Conservation (phyloP, 2,797 vertebrate genomes). For the Potorous gilbertii region DNA sequence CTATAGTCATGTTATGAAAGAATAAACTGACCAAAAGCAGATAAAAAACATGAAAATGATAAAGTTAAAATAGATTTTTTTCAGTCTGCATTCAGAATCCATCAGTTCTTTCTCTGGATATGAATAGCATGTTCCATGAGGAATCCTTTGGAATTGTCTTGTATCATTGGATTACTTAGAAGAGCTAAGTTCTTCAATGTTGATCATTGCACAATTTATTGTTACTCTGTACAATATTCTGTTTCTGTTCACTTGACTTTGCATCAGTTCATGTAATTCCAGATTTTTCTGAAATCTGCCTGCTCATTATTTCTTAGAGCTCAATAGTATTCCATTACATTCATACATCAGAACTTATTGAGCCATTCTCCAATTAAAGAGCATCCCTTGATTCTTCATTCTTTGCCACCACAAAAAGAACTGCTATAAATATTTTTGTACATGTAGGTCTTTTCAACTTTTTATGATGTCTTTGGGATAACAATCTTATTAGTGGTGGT, state of each 20-base stretch:
- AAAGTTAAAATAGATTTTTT: neutral
- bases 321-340: neutral
- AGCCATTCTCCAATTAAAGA: neutral
- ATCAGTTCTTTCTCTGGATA: neutral
- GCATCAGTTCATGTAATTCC: neutral
- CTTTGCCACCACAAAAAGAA: neutral
- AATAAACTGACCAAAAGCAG: neutral
- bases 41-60: neutral
- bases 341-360: neutral
- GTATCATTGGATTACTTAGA: neutral
- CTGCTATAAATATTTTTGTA: neutral
- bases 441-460: neutral
- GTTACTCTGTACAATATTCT: neutral
- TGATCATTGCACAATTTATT: neutral
- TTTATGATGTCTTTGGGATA: neutral
- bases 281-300: too few species aligned
- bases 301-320: too few species aligned
- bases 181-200: neutral
- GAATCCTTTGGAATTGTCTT: neutral
- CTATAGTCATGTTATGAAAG: neutral
- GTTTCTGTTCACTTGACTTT: neutral
- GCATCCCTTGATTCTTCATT: neutral
- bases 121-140: neutral
- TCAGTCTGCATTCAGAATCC: neutral
- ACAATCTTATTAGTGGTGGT: neutral